phyloP scores from a whole-genome alignment of 2,113 vertebrate genomes.

The Pogona vitticeps region DNA sequence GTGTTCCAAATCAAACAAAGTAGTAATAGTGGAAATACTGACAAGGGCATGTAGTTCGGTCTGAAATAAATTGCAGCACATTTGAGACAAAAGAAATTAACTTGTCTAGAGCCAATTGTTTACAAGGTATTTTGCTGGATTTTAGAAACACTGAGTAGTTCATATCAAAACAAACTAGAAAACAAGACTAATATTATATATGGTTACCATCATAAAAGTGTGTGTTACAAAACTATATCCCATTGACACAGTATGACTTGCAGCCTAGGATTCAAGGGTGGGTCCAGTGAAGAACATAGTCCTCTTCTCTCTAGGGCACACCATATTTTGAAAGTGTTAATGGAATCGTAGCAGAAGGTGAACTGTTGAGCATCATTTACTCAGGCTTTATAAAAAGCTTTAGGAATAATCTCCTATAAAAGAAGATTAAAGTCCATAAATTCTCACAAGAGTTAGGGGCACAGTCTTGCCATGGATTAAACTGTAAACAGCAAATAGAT shows the following conservation, averaged over 20 bases:
- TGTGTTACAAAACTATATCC: constrained; percentile 1
- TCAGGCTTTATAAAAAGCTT: constrained; percentile 69
- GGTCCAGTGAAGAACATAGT: constrained; percentile 42
- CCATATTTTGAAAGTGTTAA: constrained; percentile 70
- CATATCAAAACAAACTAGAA: constrained; percentile 32
- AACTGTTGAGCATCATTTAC: constrained; percentile 70
- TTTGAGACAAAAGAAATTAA: constrained; percentile 31
- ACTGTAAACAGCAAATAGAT: constrained; percentile 70
- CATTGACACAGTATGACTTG: not conserved
- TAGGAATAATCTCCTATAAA: constrained; percentile 72
- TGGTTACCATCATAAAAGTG: not conserved
- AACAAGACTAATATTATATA: constrained; percentile 22
- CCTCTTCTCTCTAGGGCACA: constrained; percentile 43
- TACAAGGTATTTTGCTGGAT: constrained; percentile 5
- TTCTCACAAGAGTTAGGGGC: constrained; percentile 70
- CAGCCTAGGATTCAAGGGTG: constrained; percentile 23
- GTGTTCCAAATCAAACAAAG: constrained; percentile 30
- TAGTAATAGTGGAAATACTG: constrained; percentile 27
- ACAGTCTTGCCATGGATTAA: constrained; percentile 72
- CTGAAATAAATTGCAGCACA: constrained; percentile 24
- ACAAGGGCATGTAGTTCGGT: constrained; percentile 19
- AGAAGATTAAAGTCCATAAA: constrained; percentile 77
- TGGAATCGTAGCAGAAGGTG: constrained; percentile 62
- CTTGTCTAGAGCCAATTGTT: constrained; percentile 13
- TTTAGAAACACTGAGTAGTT: constrained; percentile 30